A percentile compares a stretch with the other conserved stretches of the same genome.
Evolutionary conservation across 2,797 vertebrate species (phyloP).

Genomic region (Tolypeutes matacus): DNA sequence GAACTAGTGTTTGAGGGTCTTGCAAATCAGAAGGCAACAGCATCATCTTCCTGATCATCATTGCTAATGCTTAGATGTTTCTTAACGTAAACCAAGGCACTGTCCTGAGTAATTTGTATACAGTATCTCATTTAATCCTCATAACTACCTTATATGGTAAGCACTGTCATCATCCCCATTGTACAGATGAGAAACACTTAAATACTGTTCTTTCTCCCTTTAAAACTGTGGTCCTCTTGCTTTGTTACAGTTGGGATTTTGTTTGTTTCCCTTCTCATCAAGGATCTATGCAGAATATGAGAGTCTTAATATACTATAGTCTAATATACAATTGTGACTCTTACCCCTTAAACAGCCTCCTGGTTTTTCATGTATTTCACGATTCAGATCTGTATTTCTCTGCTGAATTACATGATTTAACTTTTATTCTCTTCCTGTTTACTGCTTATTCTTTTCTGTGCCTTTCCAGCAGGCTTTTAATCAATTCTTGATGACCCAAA

Average conservation of each 20-base stretch:
- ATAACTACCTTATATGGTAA: background rate
- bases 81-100: background rate
- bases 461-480: constrained; percentile 56
- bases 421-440: constrained; percentile 45
- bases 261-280: background rate
- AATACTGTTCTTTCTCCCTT: background rate
- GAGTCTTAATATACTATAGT: background rate
- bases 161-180: background rate
- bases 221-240: background rate
- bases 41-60: background rate
- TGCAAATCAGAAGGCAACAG: background rate
- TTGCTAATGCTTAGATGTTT: background rate
- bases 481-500: constrained; percentile 52
- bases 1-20: background rate
- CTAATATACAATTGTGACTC: background rate
- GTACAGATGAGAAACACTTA: constrained; percentile 30
- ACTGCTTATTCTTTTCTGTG: constrained; percentile 3
- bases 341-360: background rate
- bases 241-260: constrained; percentile 5
- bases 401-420: constrained; percentile 39
- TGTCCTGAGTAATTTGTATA: background rate
- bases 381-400: constrained; percentile 47
- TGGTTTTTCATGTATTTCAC: constrained; percentile 4
- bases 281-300: background rate
- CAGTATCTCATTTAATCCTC: background rate